These are phyloP conservation scores for Allolobophora icterica DNA, from an alignment of 2,888 invertebrate species.

Conservation along the genomic window DNA sequence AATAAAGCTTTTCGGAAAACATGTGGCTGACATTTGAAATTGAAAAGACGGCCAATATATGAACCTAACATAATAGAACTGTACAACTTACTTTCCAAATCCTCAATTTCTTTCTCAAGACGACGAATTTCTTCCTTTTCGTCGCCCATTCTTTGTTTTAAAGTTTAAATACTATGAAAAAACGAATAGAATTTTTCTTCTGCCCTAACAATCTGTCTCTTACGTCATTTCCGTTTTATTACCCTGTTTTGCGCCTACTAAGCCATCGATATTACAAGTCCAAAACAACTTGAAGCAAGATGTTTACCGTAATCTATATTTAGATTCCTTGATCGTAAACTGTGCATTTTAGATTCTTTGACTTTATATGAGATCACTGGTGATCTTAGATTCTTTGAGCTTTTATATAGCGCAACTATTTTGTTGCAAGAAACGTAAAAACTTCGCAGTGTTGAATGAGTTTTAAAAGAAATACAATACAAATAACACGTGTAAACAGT, in stretches of 20 bases:
- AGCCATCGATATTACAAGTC: too few species aligned
- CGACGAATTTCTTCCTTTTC: conserved; percentile 12
- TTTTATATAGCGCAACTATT: too few species aligned
- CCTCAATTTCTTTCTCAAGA: neutral
- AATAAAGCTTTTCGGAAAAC: neutral
- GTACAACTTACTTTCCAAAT: neutral
- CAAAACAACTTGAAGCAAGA: neutral
- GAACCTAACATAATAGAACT: neutral
- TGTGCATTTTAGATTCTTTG: too few species aligned
- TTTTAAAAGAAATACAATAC: too few species aligned
- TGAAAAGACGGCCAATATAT: neutral
- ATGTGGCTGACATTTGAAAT: neutral
- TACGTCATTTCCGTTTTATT: neutral
- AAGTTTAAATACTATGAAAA: neutral
- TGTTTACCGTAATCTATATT: neutral
- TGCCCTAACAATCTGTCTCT: neutral
- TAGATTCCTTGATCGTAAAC: too few species aligned
- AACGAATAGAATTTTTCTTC: neutral
- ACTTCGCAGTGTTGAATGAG: too few species aligned
- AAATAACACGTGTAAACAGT: too few species aligned
- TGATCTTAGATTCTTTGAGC: too few species aligned
- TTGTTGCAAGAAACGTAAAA: too few species aligned
- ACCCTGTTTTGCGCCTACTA: too few species aligned
- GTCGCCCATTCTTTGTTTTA: conserved; percentile 20
- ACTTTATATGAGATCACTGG: too few species aligned